Base-by-base conservation (phyloP, 2,888 invertebrate genomes). In the Ophion slaviceki region DNA sequence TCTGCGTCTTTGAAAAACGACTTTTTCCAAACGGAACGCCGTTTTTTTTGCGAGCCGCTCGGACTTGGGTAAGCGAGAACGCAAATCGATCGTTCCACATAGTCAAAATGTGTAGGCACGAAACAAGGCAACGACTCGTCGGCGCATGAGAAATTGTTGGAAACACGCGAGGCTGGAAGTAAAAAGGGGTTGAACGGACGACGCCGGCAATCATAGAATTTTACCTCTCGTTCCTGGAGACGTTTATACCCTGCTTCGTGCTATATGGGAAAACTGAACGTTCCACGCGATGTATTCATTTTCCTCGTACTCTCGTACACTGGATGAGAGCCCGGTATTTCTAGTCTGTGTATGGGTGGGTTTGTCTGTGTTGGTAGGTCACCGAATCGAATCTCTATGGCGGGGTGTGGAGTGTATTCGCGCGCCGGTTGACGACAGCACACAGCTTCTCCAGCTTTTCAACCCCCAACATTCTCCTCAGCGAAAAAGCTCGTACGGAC, bases 371-470 rank as follows among this genome's bases (percentile, higher is more conserved):
- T 75, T 75, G 83, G 80, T 83, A 75, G 83, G 80, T 86, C 83
- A 86, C 83, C 83, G 80, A 83, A 86, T 83, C 82, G 82, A 77
- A 80, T 80, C 36, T 70, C 59, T 80, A 74, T 68, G 72, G 82
- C 82, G 68, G 72, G 59, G 67, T 40, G 64, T 57, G 64, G 68
- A 14, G 76, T 45, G 68, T 57, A 64, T 82, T 68, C 68, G 68
- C 68, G 72, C 68, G 77, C 77, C 82, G 82, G 85, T 86, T 86
- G 85, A 86, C 85, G 85, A 86, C 85, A 86, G 85, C 85, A 64
- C 20, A 64, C 61, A 81, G 47, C 67, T 59, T 53, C 17, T 17
- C 53, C 17, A 53, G 53, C 53, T 17, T 53, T 53, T 53, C 53
- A 53, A 53, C 53, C 53, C 11, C 17, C 28, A 47, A 47, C 74